Conservation (phyloP, 2,113 vertebrate species). For the Pangasianodon hypophthalmus region DNA sequence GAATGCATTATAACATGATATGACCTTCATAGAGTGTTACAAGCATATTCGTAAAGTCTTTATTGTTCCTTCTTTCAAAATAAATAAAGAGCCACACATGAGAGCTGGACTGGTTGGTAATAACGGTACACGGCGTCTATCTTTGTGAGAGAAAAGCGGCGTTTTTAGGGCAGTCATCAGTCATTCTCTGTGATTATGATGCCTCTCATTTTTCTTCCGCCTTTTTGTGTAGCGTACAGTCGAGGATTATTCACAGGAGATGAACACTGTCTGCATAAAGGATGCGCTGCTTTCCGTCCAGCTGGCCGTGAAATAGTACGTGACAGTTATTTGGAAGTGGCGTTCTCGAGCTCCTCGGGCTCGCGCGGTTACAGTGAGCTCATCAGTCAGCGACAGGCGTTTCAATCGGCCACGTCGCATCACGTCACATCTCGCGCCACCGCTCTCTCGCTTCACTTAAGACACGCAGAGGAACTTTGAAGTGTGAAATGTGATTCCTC, state of each 20-base stretch:
- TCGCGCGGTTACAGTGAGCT: slow-evolving; percentile 16
- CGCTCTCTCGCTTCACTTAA: background rate
- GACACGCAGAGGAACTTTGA: slow-evolving; percentile 22
- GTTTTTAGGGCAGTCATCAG: slow-evolving; percentile 42
- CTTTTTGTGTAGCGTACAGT: slow-evolving; percentile 33
- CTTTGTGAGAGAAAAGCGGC: background rate
- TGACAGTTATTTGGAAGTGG: slow-evolving; percentile 47
- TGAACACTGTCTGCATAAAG: slow-evolving; percentile 47
- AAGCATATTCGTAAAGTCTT: background rate
- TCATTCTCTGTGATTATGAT: slow-evolving; percentile 38
- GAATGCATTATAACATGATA: background rate
- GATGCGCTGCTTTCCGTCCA: slow-evolving; percentile 32
- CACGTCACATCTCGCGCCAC: background rate
- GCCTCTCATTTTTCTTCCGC: slow-evolving; percentile 38
- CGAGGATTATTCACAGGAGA: slow-evolving; percentile 44
- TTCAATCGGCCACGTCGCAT: slow-evolving; percentile 1
- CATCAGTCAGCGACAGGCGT: slow-evolving; percentile 34
- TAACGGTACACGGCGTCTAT: background rate
- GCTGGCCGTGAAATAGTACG: slow-evolving; percentile 52
- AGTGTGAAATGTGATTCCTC: slow-evolving; percentile 45
- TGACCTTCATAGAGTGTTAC: background rate
- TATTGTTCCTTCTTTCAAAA: background rate
- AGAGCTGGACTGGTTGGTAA: background rate
- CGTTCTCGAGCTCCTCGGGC: slow-evolving; percentile 2
- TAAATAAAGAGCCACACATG: background rate